phyloP scores from a whole-genome alignment of 2,888 invertebrate genomes.

The Epicampocera succincta region DNA sequence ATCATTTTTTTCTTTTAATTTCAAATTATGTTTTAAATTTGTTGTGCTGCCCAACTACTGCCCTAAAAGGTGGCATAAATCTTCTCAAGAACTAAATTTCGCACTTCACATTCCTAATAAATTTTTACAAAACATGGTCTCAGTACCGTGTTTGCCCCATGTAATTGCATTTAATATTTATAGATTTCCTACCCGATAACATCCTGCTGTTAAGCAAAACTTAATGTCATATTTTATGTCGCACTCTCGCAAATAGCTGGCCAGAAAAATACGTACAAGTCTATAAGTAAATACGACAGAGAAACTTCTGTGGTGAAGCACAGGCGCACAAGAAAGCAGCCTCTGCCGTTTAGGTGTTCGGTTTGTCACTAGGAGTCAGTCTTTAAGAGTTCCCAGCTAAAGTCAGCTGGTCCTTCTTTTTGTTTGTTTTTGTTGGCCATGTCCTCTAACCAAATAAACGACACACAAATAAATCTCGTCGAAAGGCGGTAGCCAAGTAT shows the following conservation, averaged over 20 bases:
- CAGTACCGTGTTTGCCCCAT: conserved; percentile 30
- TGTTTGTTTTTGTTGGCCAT: background rate
- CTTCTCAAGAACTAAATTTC: conserved; percentile 3
- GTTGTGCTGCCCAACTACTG: too few species aligned
- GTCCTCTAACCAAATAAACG: background rate
- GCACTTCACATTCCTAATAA: conserved; percentile 2
- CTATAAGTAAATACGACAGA: background rate
- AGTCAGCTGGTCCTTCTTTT: conserved; percentile 10
- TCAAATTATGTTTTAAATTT: too few species aligned
- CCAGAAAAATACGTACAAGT: background rate
- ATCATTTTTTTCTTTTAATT: too few species aligned
- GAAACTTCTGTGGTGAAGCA: background rate
- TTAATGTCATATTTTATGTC: conserved; percentile 60
- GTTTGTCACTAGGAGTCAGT: conserved; percentile 36
- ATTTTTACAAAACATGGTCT: conserved; percentile 1
- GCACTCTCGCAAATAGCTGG: conserved; percentile 39
- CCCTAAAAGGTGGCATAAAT: background rate
- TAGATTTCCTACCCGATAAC: conserved; percentile 42
- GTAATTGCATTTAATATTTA: conserved; percentile 53
- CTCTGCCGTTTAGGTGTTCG: conserved; percentile 4
- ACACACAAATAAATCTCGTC: conserved; percentile 38
- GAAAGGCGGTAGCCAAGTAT: background rate
- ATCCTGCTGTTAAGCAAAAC: conserved; percentile 62
- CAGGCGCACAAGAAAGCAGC: conserved; percentile 18
- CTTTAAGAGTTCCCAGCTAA: conserved; percentile 26